Evolutionary conservation across 1,140 invertebrate species (phyloP), one percentile per base, ranked within the genome.

Genomic region (Armadillidium nasatum): DNA sequence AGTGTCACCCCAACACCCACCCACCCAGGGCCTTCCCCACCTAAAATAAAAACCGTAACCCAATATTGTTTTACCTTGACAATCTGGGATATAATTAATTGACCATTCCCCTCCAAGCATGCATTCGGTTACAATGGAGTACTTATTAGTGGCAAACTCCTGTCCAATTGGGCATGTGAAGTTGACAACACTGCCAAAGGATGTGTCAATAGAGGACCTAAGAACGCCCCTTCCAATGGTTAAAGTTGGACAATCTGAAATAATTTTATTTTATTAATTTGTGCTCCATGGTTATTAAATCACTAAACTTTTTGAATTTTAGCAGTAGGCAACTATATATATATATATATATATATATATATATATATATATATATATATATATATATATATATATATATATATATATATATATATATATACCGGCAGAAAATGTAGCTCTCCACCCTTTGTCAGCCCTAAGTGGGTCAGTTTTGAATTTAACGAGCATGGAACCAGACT

Each of bases 101-200:
- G 93, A 95, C 96, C 96, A 98, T 83, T 94, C 92, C 73, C 96
- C 96, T 82, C 95, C 93, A 81, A 90, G 91, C 81, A 91, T 84
- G 87, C 94, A 97, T 85, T 93, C 89, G 0, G 94, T 95, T 7
- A 90, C 90, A 78, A 96, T 91, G 82, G 91, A 89, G 68, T 89
- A 86, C 84, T 93, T 92, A 80, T 94, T 94, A 73, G 93, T 97
- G 21, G 93, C 92, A 85, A 98, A 97, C 86, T 97, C 95, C 87
- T 96, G 94, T 45, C 96, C 96, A 82, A 91, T 87, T 0, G 95
- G 94, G 85, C 96, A 98, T 10, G 93, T 92, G 83, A 96, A 97
- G 66, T 90, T 92, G 54, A 97, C 92, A 54, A 90, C 87, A 66
- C 94, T 96, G 79, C 94, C 95, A 86, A 96, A 97, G 69, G 93